Conservation (phyloP, 2,797 vertebrate genomes). For the Chiroxiphia lanceolata region DNA sequence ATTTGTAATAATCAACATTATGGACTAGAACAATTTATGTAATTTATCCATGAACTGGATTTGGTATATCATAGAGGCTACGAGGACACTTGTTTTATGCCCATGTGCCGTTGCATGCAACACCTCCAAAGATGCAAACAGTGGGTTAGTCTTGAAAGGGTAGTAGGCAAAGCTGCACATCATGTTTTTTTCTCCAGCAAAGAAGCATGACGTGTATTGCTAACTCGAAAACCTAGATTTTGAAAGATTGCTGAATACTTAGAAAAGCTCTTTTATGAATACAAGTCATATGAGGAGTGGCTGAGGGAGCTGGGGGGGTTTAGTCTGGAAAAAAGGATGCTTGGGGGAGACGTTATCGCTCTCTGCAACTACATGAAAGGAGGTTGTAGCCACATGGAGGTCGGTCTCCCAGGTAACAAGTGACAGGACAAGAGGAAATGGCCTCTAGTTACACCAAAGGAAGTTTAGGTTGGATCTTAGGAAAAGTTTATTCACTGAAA, state of each 20-base stretch:
- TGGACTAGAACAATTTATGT: background rate
- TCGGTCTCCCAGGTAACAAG: background rate
- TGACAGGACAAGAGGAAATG: background rate
- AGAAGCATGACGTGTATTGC: background rate
- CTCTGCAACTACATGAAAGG: background rate
- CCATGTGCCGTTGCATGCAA: background rate
- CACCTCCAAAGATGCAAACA: background rate
- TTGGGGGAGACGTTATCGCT: background rate
- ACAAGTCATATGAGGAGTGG: background rate
- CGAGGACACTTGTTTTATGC: background rate
- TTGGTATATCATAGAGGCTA: background rate
- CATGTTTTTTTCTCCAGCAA: background rate
- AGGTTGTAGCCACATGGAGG: background rate
- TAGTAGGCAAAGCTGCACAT: background rate
- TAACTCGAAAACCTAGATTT: background rate
- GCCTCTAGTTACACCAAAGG: background rate
- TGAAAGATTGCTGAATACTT: background rate
- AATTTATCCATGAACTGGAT: background rate
- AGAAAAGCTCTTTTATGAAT: background rate
- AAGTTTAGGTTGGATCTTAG: background rate
- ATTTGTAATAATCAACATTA: background rate
- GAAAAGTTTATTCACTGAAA: background rate
- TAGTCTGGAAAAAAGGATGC: background rate
- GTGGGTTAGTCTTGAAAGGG: background rate
- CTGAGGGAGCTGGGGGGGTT: background rate